Evolutionary conservation across 2,113 vertebrate species (phyloP).

Genomic region (Pseudorasbora parva): DNA sequence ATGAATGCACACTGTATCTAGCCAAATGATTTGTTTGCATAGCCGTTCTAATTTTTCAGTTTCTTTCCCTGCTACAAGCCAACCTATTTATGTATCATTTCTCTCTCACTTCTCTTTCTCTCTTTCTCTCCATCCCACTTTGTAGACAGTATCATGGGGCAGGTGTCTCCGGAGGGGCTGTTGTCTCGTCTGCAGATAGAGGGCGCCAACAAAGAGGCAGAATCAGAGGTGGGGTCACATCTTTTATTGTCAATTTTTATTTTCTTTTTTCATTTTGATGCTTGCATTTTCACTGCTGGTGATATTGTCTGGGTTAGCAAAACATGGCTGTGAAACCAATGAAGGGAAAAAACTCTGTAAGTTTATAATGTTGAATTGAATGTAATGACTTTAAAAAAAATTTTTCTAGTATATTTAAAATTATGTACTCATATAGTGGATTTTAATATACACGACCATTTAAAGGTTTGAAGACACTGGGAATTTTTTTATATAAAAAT

Average conservation of each 20-base stretch:
- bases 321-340: neutral
- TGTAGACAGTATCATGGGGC: slow-evolving; percentile 82
- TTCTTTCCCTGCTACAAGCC: neutral
- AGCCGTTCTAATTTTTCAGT: neutral
- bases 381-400: neutral
- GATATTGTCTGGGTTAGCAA: neutral
- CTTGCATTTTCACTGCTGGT: neutral
- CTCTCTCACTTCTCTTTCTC: slow-evolving; percentile 16
- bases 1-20: neutral
- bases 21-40: neutral
- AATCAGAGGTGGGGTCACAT: slow-evolving; percentile 84
- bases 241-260: neutral
- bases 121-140: neutral
- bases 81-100: neutral
- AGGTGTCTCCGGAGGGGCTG: slow-evolving; percentile 80
- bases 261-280: neutral
- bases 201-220: slow-evolving; percentile 86
- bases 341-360: neutral
- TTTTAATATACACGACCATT: neutral
- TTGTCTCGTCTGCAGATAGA: slow-evolving; percentile 87
- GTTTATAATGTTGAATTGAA: too few species aligned
- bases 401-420: neutral
- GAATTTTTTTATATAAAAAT: too few species aligned
- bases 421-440: neutral
- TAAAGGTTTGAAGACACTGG: neutral